phyloP scores from a whole-genome alignment of 2,113 vertebrate species.

The Bubo blakistoni region DNA sequence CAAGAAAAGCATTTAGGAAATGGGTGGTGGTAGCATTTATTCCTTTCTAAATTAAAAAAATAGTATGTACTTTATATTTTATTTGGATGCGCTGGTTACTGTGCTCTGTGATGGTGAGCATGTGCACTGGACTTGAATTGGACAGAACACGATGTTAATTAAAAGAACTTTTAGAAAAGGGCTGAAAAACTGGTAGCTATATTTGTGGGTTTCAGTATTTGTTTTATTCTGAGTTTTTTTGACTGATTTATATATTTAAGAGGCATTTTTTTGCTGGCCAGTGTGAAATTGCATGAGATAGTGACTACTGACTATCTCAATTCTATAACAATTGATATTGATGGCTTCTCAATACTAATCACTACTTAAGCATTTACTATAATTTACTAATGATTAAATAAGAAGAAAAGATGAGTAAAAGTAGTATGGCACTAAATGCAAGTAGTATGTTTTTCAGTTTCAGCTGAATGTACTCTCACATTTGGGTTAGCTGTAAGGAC shows the following conservation, averaged over 20 bases:
- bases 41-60: background rate
- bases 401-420: background rate
- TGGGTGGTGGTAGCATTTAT: background rate
- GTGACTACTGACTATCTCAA: background rate
- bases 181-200: background rate
- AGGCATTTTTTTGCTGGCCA: background rate
- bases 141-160: background rate
- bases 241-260: background rate
- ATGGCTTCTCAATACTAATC: background rate
- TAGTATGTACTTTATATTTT: background rate
- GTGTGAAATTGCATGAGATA: background rate
- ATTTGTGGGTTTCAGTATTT: background rate
- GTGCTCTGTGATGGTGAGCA: background rate
- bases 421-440: background rate
- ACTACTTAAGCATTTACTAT: background rate
- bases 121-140: background rate
- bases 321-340: background rate
- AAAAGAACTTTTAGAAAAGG: background rate
- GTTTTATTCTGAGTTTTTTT: background rate
- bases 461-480: background rate
- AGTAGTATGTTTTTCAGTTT: background rate
- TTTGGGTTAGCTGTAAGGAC: background rate
- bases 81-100: background rate
- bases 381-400: background rate
- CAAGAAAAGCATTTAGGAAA: background rate